Conservation (phyloP, 2,888 invertebrate genomes). For the Melangyna quadrimaculata region DNA sequence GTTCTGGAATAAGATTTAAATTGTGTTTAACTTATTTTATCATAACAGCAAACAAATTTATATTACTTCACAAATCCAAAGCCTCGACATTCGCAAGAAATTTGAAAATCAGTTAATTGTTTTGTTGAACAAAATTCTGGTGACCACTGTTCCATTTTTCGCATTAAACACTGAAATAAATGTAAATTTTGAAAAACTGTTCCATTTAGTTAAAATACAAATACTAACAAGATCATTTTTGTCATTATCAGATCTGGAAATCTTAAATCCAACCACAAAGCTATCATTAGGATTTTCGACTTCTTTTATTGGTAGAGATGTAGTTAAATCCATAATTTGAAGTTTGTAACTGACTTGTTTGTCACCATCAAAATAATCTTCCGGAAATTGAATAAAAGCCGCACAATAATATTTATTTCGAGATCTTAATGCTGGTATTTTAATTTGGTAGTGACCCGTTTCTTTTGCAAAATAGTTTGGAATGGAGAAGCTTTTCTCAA, state of each 20-base stretch:
- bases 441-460: slow-evolving; percentile 40
- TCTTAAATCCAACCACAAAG: slow-evolving; percentile 32
- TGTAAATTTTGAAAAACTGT: not conserved
- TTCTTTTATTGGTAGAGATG: slow-evolving; percentile 38
- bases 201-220: too few relatives aligned
- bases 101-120: slow-evolving; percentile 13
- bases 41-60: not conserved
- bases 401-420: slow-evolving; percentile 58
- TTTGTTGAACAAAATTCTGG: slow-evolving; percentile 47
- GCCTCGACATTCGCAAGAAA: slow-evolving; percentile 40
- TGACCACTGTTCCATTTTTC: slow-evolving; percentile 49
- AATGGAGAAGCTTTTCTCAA: slow-evolving; percentile 63
- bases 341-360: slow-evolving; percentile 27
- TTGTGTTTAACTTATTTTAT: not conserved
- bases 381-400: slow-evolving; percentile 64
- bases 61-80: slow-evolving; percentile 58
- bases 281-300: slow-evolving; percentile 5
- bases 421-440: slow-evolving; percentile 39
- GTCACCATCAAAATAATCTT: slow-evolving; percentile 59
- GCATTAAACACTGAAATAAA: slow-evolving; percentile 48
- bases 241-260: slow-evolving; percentile 26
- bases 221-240: slow-evolving; percentile 43
- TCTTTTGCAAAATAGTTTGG: slow-evolving; percentile 33
- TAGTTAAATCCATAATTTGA: slow-evolving; percentile 47
- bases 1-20: not conserved